Conservation (phyloP, 64 coral and sea anemone genomes). For the Pocillopora verrucosa region DNA sequence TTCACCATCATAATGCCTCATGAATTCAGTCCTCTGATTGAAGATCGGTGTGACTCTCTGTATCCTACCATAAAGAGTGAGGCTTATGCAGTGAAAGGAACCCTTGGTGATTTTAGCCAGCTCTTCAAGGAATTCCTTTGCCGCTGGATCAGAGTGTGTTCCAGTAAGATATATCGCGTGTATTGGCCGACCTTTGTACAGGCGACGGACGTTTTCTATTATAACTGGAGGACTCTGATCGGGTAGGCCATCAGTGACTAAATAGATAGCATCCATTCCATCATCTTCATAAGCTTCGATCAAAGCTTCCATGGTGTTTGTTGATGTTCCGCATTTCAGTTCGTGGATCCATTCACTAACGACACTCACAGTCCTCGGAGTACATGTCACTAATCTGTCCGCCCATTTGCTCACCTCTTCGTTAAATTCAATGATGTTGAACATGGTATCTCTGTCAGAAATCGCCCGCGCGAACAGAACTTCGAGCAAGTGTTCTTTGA, state of each 20-base stretch:
- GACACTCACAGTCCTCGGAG: slow-evolving; percentile 73
- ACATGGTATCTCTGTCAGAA: slow-evolving; percentile 86
- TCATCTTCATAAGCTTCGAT: slow-evolving; percentile 86
- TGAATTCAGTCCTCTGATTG: slow-evolving; percentile 72
- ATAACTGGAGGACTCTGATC: slow-evolving; percentile 88
- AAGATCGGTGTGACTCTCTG: slow-evolving; percentile 79
- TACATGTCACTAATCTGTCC: slow-evolving; percentile 68
- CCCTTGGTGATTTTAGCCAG: slow-evolving; percentile 84
- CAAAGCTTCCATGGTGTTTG: slow-evolving; percentile 88
- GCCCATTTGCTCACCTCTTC: slow-evolving; percentile 83
- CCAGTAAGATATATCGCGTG: slow-evolving; percentile 91
- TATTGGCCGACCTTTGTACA: slow-evolving; percentile 80
- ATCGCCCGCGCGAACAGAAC: slow-evolving; percentile 76
- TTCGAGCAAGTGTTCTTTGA: slow-evolving; percentile 90
- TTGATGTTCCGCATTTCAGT: slow-evolving; percentile 79
- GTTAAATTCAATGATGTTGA: slow-evolving; percentile 83
- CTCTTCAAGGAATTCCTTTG: slow-evolving; percentile 80
- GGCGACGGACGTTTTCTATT: slow-evolving; percentile 73
- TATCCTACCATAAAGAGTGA: slow-evolving; percentile 76
- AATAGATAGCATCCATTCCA: slow-evolving; percentile 84
- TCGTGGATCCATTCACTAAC: slow-evolving; percentile 83
- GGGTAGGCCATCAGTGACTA: slow-evolving; percentile 91
- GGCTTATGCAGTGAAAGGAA: slow-evolving; percentile 81
- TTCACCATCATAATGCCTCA: slow-evolving; percentile 61
- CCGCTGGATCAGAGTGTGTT: slow-evolving; percentile 77